Base-by-base conservation (phyloP, 2,113 vertebrate species). In the Dendrocopos noguchii region DNA sequence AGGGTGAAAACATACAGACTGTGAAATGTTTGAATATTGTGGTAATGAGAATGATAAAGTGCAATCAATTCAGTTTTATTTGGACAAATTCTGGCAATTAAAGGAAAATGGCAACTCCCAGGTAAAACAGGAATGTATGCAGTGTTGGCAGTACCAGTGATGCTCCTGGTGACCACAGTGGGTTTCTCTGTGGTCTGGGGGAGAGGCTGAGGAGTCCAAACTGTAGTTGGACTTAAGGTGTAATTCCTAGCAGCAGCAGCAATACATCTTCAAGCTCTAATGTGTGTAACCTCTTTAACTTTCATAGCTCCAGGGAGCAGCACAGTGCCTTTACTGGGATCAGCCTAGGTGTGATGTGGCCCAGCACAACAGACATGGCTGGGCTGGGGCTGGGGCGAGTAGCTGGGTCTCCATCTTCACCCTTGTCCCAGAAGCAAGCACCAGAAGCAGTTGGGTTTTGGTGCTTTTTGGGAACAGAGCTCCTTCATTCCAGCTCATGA, bases 61-160 rank as follows among this genome's bases (percentile, higher is more conserved):
- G 3, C 25, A 47, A 17, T 60, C 25, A 56, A 1, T 46, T 60
- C 8, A 3, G 0, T 75, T 83, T 87, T 44, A 33, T 61, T 64
- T 81, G 61, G 53, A 56, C 64, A 27, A 56, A 8, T 72, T 75
- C 19, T 79, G 66, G 29, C 10, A 60, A 14, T 6, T 52, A 83
- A 39, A 39, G 8, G 44, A 71, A 71, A 75, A 12, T 1, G 0
- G 2, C 15, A 65, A 5, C 24, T 79, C 11, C 31, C 19, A 14
- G 29, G 24, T 68, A 17, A 13, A 2, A 2, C 0, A 15, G 65
- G 22, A 67, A 36, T 0, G 0, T 52, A 6, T 21, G 27, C 18
- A 20, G n/a, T 2, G 1, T n/a, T 75, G 36, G 18, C 0, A 1
- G 5, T 27, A 14, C 34, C n/a, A 8, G 34, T 12, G 34, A 4